A percentile compares a stretch with the other conserved stretches of the same genome.
These are phyloP conservation scores for Leptopilina drosophilae DNA, from an alignment of 2,888 invertebrate genomes.

Conservation along the genomic window DNA sequence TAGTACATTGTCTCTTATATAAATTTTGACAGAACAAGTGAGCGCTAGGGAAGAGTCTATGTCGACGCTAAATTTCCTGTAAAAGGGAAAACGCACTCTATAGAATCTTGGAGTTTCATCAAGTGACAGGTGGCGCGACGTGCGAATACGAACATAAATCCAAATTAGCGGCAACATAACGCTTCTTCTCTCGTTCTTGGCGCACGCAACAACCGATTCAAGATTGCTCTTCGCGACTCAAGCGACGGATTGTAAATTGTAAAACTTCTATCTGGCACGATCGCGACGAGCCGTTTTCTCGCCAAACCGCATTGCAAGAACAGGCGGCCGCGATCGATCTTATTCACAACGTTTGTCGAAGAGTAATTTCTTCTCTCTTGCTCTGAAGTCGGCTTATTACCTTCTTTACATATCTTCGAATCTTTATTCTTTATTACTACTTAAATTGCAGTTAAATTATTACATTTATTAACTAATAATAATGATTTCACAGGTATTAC, in stretches of 20 bases:
- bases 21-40: slow-evolving; percentile 11
- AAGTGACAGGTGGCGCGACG: slow-evolving; percentile 59
- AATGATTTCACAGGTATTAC: too few relatives aligned
- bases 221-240: slow-evolving; percentile 32
- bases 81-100: slow-evolving; percentile 47
- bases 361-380: slow-evolving; percentile 45
- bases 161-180: slow-evolving; percentile 74
- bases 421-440: too few relatives aligned
- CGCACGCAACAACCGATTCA: slow-evolving; percentile 52
- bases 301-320: slow-evolving; percentile 42
- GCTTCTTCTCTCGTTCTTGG: slow-evolving; percentile 51
- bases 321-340: slow-evolving; percentile 49
- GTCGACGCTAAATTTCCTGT: slow-evolving; percentile 48
- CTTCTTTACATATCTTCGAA: background rate
- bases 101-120: slow-evolving; percentile 35
- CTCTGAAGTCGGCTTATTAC: slow-evolving; percentile 26
- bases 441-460: too few relatives aligned
- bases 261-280: slow-evolving; percentile 48
- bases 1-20: slow-evolving; percentile 13
- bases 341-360: slow-evolving; percentile 51
- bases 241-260: slow-evolving; percentile 53
- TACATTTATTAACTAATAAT: too few relatives aligned
- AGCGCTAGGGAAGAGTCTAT: slow-evolving; percentile 34
- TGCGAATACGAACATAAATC: slow-evolving; percentile 75
- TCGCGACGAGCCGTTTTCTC: slow-evolving; percentile 52